These are phyloP conservation scores for Taurulus bubalis DNA, from an alignment of 2,113 vertebrate species.

Conservation along the genomic window DNA sequence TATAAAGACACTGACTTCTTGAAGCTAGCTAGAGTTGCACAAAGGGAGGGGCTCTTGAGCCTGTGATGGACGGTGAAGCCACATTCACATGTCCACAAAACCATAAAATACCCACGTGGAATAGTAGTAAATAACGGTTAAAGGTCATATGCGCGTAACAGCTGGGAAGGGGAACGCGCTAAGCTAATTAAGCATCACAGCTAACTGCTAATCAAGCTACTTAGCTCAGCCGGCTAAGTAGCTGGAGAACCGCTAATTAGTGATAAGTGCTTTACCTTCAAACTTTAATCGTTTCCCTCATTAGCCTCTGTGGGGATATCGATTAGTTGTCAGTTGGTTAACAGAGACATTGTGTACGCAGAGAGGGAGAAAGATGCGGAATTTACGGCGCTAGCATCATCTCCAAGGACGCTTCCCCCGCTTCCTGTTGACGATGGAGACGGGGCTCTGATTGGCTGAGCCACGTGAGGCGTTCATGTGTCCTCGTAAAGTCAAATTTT, in stretches of 20 bases:
- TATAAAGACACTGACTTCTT: slow-evolving; percentile 12
- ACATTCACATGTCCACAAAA: not conserved
- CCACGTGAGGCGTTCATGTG: slow-evolving; percentile 7
- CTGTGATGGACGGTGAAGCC: not conserved
- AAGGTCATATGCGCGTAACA: too few relatives aligned
- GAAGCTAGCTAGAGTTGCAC: not conserved
- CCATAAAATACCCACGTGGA: not conserved
- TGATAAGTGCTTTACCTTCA: slow-evolving; percentile 39
- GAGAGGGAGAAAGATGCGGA: not conserved
- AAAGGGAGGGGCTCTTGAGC: not conserved
- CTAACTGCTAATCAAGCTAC: slow-evolving; percentile 18
- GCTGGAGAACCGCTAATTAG: not conserved
- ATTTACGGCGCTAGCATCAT: slow-evolving; percentile 39
- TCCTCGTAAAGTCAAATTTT: not conserved
- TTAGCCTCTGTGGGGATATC: not conserved
- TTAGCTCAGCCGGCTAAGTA: slow-evolving; percentile 42
- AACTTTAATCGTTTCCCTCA: slow-evolving; percentile 22
- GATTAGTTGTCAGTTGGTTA: not conserved
- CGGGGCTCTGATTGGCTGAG: slow-evolving; percentile 49
- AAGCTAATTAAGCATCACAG: slow-evolving; percentile 19
- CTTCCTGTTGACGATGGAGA: slow-evolving; percentile 67
- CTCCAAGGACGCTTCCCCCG: slow-evolving; percentile 70
- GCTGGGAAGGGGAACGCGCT: not conserved
- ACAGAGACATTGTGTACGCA: not conserved
- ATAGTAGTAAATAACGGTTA: not conserved